phyloP scores from a whole-genome alignment of 2,888 invertebrate genomes.

The Tetheella fluctuosa region DNA sequence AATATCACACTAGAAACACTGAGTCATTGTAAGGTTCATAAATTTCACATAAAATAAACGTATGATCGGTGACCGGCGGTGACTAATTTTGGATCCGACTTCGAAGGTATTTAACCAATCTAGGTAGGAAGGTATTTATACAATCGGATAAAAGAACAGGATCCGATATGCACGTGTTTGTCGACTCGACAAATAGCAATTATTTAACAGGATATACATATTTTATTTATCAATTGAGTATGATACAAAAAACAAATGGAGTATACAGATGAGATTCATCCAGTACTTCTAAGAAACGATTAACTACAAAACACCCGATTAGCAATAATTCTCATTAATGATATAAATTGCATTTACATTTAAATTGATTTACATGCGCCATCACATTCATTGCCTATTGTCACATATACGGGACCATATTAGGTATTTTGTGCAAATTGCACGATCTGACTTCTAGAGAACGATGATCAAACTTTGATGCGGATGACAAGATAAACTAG shows the following conservation, averaged over 20 bases:
- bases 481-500: conserved; percentile 31
- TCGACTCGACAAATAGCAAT: conserved; percentile 3
- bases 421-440: conserved; percentile 16
- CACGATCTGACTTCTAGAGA: conserved; percentile 42
- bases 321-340: conserved; percentile 24
- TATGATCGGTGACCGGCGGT: conserved; percentile 16
- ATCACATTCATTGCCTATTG: conserved; percentile 14
- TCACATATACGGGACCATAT: conserved; percentile 24
- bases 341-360: conserved; percentile 32
- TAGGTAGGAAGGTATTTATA: neutral
- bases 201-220: conserved; percentile 3
- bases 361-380: conserved; percentile 30
- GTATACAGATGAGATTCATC: neutral
- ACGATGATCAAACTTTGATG: conserved; percentile 44
- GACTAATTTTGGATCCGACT: conserved; percentile 36
- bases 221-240: conserved; percentile 1
- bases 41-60: conserved; percentile 17
- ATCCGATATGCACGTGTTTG: neutral
- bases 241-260: neutral
- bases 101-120: conserved; percentile 12
- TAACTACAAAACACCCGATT: conserved; percentile 21
- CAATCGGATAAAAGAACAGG: conserved; percentile 12
- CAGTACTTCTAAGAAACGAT: conserved; percentile 30
- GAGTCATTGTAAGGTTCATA: conserved; percentile 35
- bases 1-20: conserved; percentile 39